Evolutionary conservation across 2,888 invertebrate species (phyloP).

Genomic region (Lepas anatifera): DNA sequence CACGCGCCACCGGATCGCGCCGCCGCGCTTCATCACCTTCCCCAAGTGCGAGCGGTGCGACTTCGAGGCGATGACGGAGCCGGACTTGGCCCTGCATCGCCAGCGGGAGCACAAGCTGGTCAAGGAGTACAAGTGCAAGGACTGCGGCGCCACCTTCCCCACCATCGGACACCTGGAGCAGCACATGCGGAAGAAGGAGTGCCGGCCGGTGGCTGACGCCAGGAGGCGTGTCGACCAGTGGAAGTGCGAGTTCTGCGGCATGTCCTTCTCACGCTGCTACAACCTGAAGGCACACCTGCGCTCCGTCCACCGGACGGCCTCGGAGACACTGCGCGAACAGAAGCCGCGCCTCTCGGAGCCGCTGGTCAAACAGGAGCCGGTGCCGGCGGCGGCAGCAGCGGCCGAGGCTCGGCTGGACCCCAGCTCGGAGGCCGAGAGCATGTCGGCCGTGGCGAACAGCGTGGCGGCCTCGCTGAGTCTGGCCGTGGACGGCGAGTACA

Average conservation of each 20-base stretch:
- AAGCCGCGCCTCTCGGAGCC: too few species aligned
- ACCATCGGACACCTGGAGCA: constrained; percentile 21
- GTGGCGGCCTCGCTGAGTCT: constrained; percentile 45
- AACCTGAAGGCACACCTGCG: constrained; percentile 23
- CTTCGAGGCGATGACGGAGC: constrained; percentile 18
- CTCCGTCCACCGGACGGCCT: constrained; percentile 16
- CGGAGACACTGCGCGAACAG: neutral
- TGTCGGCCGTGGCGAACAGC: constrained; percentile 44
- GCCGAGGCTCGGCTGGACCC: constrained; percentile 26
- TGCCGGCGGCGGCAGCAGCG: neutral
- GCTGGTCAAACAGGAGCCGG: constrained; percentile 27
- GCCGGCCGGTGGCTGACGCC: constrained; percentile 1
- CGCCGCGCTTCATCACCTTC: constrained; percentile 19
- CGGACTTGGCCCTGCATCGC: constrained; percentile 19
- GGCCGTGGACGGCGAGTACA: constrained; percentile 25
- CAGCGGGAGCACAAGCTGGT: constrained; percentile 17
- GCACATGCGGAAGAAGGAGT: constrained; percentile 22
- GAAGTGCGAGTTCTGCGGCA: constrained; percentile 21
- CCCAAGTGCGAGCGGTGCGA: constrained; percentile 23
- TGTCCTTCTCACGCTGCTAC: constrained; percentile 22
- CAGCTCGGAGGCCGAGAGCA: constrained; percentile 43
- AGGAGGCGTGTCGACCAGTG: constrained; percentile 18
- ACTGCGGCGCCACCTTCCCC: constrained; percentile 19
- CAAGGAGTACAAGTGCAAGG: constrained; percentile 21
- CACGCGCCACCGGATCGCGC: constrained; percentile 17